Evolutionary conservation across 2,113 vertebrate species (phyloP).

Genomic region (Irena cyanogastra): DNA sequence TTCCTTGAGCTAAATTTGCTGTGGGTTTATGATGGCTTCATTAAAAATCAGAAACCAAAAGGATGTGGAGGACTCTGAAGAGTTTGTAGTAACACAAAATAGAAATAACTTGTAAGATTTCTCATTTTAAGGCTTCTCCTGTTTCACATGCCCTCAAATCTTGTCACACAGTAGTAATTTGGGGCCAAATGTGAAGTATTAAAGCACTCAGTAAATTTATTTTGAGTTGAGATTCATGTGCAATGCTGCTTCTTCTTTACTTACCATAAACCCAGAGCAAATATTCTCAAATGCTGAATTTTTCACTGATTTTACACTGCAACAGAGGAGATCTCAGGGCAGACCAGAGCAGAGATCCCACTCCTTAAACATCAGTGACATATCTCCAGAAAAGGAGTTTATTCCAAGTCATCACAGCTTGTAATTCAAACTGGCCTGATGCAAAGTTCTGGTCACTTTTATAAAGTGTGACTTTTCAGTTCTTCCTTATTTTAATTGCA

Average conservation of each 20-base stretch:
- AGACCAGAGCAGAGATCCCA: not conserved
- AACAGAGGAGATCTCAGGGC: not conserved
- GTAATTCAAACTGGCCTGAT: not conserved
- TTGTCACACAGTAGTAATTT: not conserved
- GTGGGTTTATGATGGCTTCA: not conserved
- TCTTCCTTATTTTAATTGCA: not conserved
- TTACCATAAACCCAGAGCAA: not conserved
- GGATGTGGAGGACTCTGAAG: not conserved
- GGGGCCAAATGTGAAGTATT: not conserved
- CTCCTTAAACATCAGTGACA: not conserved
- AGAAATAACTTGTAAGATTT: not conserved
- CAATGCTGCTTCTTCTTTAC: not conserved
- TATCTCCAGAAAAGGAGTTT: not conserved
- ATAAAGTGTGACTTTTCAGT: not conserved
- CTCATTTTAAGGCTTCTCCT: not conserved
- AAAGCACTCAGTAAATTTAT: not conserved
- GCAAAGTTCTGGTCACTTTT: not conserved
- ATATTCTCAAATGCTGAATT: not conserved
- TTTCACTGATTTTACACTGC: not conserved
- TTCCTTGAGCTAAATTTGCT: slow-evolving; percentile 12
- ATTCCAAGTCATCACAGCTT: not conserved
- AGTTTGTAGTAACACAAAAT: not conserved
- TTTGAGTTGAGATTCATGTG: not conserved
- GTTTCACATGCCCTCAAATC: not conserved
- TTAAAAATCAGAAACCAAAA: slow-evolving; percentile 29